These are phyloP conservation scores for Sesia bembeciformis DNA, from an alignment of 2,888 invertebrate species.

Conservation along the genomic window DNA sequence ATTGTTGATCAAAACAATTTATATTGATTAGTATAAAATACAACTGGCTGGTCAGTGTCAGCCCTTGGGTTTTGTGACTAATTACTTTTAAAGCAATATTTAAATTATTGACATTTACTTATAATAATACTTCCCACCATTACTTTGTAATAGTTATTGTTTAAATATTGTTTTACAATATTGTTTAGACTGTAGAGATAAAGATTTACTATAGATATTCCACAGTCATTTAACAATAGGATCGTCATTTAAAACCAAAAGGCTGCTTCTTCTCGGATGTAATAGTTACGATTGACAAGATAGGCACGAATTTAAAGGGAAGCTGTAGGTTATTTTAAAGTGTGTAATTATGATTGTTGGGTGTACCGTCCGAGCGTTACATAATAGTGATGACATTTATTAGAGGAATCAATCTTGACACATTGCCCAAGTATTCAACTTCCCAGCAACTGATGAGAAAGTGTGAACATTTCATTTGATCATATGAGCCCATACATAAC, in stretches of 20 bases:
- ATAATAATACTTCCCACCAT: constrained; percentile 61
- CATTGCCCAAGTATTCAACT: constrained; percentile 43
- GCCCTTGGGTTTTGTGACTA: constrained; percentile 38
- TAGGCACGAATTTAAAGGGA: constrained; percentile 72
- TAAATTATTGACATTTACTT: constrained; percentile 53
- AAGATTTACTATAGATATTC: constrained; percentile 61
- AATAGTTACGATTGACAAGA: constrained; percentile 63
- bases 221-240: constrained; percentile 67
- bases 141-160: constrained; percentile 55
- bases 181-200: constrained; percentile 55
- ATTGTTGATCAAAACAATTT: constrained; percentile 47
- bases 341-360: constrained; percentile 64
- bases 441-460: constrained; percentile 47
- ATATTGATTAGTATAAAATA: constrained; percentile 49
- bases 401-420: constrained; percentile 55
- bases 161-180: constrained; percentile 66
- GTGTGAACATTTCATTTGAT: constrained; percentile 49
- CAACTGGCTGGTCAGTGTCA: constrained; percentile 25
- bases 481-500: constrained; percentile 44
- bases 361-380: constrained; percentile 71
- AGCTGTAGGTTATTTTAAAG: constrained; percentile 68
- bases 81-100: constrained; percentile 61
- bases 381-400: constrained; percentile 63
- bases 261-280: constrained; percentile 67
- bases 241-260: constrained; percentile 61